A percentile compares a stretch with the other conserved stretches of the same genome.
Evolutionary conservation across 1,140 invertebrate species (phyloP).

Genomic region (Psix sp.): DNA sequence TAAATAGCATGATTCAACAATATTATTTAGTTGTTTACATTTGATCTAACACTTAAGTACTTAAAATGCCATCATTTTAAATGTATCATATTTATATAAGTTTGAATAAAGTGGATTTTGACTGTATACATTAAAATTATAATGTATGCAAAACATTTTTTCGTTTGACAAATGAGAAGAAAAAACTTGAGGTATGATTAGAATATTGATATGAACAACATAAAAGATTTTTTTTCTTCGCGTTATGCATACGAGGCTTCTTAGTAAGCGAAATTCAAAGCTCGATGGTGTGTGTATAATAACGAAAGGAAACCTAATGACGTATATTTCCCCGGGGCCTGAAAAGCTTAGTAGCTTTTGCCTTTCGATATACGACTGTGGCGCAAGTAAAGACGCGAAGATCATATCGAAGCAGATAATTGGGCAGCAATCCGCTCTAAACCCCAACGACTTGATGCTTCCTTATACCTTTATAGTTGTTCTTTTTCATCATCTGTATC

Average conservation of each 20-base stretch:
- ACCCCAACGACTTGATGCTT: conserved; percentile 60
- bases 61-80: too few species aligned
- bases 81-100: too few species aligned
- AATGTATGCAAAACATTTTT: too few species aligned
- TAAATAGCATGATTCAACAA: too few species aligned
- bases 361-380: conserved; percentile 63
- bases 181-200: too few species aligned
- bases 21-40: too few species aligned
- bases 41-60: too few species aligned
- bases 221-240: too few species aligned
- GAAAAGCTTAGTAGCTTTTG: conserved; percentile 66
- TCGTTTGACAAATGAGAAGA: too few species aligned
- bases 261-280: conserved; percentile 60
- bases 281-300: conserved; percentile 69
- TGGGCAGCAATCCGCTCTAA: conserved; percentile 72
- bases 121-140: too few species aligned
- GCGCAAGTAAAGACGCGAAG: conserved; percentile 69
- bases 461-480: conserved; percentile 41
- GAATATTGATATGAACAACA: too few species aligned
- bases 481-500: conserved; percentile 42
- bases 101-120: too few species aligned
- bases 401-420: conserved; percentile 75
- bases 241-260: conserved; percentile 52
- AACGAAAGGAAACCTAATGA: conserved; percentile 72
- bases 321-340: conserved; percentile 73